phyloP scores from a whole-genome alignment of 2,888 invertebrate genomes.

The Phyto melanocephala region DNA sequence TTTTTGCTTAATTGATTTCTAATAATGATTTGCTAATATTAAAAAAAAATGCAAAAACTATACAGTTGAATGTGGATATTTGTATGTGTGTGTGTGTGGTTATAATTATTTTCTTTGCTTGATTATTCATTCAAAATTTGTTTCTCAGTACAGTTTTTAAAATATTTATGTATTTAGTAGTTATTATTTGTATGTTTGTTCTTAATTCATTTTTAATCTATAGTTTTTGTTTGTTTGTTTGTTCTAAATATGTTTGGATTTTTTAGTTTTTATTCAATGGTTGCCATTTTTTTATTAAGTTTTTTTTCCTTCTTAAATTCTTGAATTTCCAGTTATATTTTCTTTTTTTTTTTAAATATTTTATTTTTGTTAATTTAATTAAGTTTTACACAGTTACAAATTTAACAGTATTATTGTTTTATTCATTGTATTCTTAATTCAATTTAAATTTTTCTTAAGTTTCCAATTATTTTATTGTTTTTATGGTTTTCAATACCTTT shows the following conservation, averaged over 20 bases:
- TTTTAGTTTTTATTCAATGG: constrained; percentile 61
- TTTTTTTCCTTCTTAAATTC: constrained; percentile 65
- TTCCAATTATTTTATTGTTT: constrained; percentile 61
- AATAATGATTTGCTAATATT: constrained; percentile 52
- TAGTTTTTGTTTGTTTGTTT: constrained; percentile 48
- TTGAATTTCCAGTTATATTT: constrained; percentile 63
- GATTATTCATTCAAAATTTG: constrained; percentile 53
- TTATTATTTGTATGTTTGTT: constrained; percentile 6
- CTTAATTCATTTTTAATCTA: constrained; percentile 47
- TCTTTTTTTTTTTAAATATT: constrained; percentile 43
- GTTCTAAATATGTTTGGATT: constrained; percentile 57
- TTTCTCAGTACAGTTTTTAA: constrained; percentile 61
- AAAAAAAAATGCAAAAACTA: constrained; percentile 58
- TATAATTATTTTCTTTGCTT: constrained; percentile 43
- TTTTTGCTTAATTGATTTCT: constrained; percentile 52
- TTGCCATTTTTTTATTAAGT: constrained; percentile 67
- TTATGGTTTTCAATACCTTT: constrained; percentile 60
- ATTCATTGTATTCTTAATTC: constrained; percentile 61
- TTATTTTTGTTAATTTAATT: constrained; percentile 49
- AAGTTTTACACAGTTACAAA: constrained; percentile 65
- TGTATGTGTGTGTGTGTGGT: not conserved
- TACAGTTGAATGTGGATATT: not conserved
- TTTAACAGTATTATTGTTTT: constrained; percentile 64
- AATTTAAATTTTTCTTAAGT: constrained; percentile 29
- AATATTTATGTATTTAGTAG: constrained; percentile 49